These are phyloP conservation scores for Hippopotamyrus pictus DNA, from an alignment of 2,797 vertebrate genomes.

Conservation along the genomic window DNA sequence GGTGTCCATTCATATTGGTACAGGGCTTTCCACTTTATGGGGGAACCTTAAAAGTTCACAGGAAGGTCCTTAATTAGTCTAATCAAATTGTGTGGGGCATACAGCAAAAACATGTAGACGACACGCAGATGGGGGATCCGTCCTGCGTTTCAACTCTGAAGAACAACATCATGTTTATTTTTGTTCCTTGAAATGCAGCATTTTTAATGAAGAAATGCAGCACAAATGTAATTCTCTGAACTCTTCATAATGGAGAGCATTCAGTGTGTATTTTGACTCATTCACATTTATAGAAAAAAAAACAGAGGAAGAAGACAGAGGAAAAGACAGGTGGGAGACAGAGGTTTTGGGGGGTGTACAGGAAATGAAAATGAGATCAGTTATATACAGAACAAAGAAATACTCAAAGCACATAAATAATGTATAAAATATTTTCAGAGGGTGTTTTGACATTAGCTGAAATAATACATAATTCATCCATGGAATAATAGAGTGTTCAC, in stretches of 20 bases:
- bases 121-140: neutral
- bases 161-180: neutral
- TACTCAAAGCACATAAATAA: conserved; percentile 33
- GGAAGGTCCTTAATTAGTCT: neutral
- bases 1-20: neutral
- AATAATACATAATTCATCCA: conserved; percentile 10
- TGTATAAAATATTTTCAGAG: conserved; percentile 21
- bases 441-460: neutral
- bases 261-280: neutral
- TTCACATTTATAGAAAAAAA: neutral
- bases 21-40: neutral
- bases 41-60: neutral
- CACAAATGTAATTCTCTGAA: neutral
- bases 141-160: neutral
- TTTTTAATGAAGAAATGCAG: neutral
- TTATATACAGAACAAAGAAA: conserved; percentile 24
- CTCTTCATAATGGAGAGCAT: neutral
- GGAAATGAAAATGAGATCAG: conserved; percentile 2
- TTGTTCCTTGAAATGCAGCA: neutral
- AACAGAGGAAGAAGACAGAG: neutral
- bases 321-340: conserved; percentile 4
- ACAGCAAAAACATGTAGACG: neutral
- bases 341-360: neutral
- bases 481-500: neutral
- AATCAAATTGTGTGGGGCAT: neutral